A percentile compares a stretch with the other conserved stretches of the same genome.
Evolutionary conservation across 2,113 vertebrate species (phyloP).

Genomic region (Mionectes macconnelli): DNA sequence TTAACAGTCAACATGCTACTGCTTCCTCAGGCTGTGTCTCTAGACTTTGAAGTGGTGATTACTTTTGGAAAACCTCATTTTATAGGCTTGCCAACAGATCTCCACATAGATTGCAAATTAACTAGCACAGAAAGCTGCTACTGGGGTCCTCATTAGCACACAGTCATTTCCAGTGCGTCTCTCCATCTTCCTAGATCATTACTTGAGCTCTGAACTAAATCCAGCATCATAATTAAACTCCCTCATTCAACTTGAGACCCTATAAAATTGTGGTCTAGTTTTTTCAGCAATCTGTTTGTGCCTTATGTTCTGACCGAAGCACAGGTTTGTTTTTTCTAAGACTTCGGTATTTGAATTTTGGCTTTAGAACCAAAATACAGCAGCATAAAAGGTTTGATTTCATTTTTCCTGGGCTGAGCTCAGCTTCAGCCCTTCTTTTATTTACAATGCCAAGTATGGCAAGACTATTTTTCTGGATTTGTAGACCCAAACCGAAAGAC

Average conservation of each 20-base stretch:
- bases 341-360: neutral
- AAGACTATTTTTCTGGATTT: neutral
- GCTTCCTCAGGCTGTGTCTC: conserved; percentile 17
- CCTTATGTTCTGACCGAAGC: neutral
- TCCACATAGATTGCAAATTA: conserved; percentile 53
- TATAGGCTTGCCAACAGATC: conserved; percentile 39
- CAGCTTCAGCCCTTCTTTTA: neutral
- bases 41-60: conserved; percentile 47
- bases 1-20: neutral
- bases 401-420: neutral
- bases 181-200: conserved; percentile 31
- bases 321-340: neutral
- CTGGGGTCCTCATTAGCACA: conserved; percentile 33
- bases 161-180: neutral
- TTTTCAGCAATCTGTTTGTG: conserved; percentile 29
- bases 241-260: conserved; percentile 22
- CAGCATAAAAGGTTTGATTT: neutral
- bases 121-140: conserved; percentile 3
- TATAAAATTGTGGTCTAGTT: neutral
- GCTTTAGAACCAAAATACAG: neutral
- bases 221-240: conserved; percentile 22
- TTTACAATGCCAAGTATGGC: neutral
- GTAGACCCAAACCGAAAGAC: neutral
- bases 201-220: conserved; percentile 16
- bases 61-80: conserved; percentile 35